Evolutionary conservation across 2,888 invertebrate species (phyloP), one percentile per base, ranked within the genome.

Genomic region (Dendrolimus pini): DNA sequence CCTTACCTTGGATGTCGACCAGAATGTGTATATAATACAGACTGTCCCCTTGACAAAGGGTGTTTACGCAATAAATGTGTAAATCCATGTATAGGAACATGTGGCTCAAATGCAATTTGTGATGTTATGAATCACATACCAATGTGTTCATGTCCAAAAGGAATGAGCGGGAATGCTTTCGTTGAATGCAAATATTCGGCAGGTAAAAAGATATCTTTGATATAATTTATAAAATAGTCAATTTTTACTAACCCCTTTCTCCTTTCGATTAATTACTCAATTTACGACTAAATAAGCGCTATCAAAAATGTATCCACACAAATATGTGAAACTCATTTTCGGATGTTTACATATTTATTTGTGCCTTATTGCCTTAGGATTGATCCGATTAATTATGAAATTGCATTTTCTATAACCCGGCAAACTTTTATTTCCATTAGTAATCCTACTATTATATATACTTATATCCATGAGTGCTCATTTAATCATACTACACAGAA

Each of bases 61-160:
- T 95, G 95, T 67, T 90, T 93, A 64, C 82, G 91, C 70, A 93
- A 94, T 73, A 94, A 95, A 80, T 95, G 95, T 71, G 71, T 89
- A n/a, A 93, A 95, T 81, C 95, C 95, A 41, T 95, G 95, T 73
- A 92, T 93, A 55, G 94, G 94, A 65, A 93, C 94, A 9, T 96
- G 96, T 74, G 95, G 94, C 7, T 73, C 91, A 60, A 93, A 93
- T 72, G 95, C 95, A 9, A 85, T 93, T 58, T 95, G 95, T 70
- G 92, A 94, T 64, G 94, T 94, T 2, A 92, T 93, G 67, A 94
- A 95, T 66, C 95, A 95, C 70, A 92, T 94, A 61, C 93, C 94
- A 54, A 93, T 94, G 85, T 95, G 95, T 65, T 93, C 93, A 58
- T 95, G 95, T 74, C 93, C 93, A 1, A 92, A 92, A 60, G 93